Conservation (phyloP, 1,140 invertebrate species). For the Eumeta japonica region DNA sequence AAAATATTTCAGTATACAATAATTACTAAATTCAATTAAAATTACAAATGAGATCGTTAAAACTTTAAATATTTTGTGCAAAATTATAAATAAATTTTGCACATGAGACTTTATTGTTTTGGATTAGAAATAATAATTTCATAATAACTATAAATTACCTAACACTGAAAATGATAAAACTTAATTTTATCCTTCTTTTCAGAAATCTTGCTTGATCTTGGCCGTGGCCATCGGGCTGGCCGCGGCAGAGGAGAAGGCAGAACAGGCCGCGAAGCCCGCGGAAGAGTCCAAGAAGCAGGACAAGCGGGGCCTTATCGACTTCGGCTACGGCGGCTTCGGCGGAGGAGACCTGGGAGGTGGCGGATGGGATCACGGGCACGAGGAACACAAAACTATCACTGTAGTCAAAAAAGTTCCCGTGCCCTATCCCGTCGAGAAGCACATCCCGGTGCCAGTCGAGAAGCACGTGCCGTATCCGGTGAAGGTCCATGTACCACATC, state of each 20-base stretch:
- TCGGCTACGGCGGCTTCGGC: conserved; percentile 26
- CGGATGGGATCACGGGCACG: conserved; percentile 22
- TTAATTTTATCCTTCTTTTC: conserved; percentile 18
- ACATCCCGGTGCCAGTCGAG: conserved; percentile 59
- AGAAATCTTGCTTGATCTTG: conserved; percentile 52
- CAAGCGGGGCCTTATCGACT: conserved; percentile 64
- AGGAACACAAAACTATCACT: conserved; percentile 68
- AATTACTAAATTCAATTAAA: not conserved
- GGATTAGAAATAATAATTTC: no score
- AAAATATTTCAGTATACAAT: not conserved
- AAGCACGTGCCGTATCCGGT: conserved; percentile 60
- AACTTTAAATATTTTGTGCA: not conserved
- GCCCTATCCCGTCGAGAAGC: conserved; percentile 64
- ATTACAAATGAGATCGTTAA: not conserved
- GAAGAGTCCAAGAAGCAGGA: conserved; percentile 63
- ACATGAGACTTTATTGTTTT: not conserved
- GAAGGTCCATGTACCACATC: conserved; percentile 60
- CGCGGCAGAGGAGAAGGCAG: conserved; percentile 57
- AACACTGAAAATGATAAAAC: no score
- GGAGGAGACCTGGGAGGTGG: conserved; percentile 17
- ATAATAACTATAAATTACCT: no score
- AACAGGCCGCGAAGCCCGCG: conserved; percentile 52
- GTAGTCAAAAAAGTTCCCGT: conserved; percentile 70
- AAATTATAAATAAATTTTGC: not conserved
- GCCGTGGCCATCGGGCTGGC: conserved; percentile 54